Percentiles rank a stretch among this genome's conserved stretches.
These are phyloP conservation scores for Cheilinus undulatus DNA, from an alignment of 2,113 vertebrate species.

Conservation along the genomic window DNA sequence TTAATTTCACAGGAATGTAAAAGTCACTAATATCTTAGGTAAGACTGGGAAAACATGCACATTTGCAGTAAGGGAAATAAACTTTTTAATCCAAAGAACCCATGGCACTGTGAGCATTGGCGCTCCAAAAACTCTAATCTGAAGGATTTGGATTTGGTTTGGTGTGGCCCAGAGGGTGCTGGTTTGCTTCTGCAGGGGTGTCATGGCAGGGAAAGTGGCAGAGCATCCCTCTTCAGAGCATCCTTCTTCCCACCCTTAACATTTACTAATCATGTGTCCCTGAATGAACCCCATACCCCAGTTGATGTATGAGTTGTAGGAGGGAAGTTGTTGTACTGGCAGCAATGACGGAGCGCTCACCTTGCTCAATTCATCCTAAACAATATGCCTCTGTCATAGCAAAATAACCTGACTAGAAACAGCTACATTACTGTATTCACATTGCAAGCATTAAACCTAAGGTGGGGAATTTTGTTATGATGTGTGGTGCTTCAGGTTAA, in stretches of 20 bases:
- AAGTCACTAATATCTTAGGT: constrained; percentile 11
- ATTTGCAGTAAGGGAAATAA: not conserved
- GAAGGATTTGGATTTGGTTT: constrained; percentile 10
- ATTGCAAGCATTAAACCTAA: not conserved
- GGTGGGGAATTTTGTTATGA: too few relatives aligned
- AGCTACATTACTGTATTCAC: constrained; percentile 2
- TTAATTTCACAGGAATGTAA: constrained; percentile 22
- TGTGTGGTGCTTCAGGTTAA: too few relatives aligned
- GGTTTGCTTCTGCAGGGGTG: constrained; percentile 28
- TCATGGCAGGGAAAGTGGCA: constrained; percentile 24
- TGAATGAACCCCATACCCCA: constrained; percentile 40
- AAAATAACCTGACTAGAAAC: constrained; percentile 11
- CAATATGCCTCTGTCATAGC: constrained; percentile 7
- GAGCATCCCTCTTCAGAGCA: not conserved
- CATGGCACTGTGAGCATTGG: not conserved
- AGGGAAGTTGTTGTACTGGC: constrained; percentile 35
- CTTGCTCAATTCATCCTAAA: constrained; percentile 32
- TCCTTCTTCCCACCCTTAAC: not conserved
- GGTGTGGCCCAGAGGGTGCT: constrained; percentile 31
- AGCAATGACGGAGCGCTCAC: constrained; percentile 19
- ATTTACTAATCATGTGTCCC: constrained; percentile 46
- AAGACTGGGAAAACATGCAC: not conserved
- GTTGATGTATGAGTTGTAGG: constrained; percentile 43
- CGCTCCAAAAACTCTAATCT: constrained; percentile 12
- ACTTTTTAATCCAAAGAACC: constrained; percentile 5